A percentile compares a stretch with the other conserved stretches of the same genome.
phyloP scores from a whole-genome alignment of 2,113 vertebrate genomes.

The Mionectes macconnelli region DNA sequence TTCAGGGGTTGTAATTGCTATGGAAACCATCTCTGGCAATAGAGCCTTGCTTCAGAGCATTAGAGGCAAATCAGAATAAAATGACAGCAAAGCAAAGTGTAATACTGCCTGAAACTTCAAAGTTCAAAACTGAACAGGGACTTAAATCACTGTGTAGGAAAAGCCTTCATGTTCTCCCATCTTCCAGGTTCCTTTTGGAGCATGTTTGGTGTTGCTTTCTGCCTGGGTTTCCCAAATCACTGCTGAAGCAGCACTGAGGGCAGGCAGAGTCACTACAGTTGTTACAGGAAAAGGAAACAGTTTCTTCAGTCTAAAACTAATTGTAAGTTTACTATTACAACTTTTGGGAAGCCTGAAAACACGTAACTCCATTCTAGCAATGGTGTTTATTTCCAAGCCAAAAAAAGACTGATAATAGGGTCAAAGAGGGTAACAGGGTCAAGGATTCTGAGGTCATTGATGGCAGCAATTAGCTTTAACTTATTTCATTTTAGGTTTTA shows the following conservation, averaged over 20 bases:
- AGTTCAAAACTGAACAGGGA: not conserved
- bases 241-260: not conserved
- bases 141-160: not conserved
- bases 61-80: slow-evolving; percentile 12
- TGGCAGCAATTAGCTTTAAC: not conserved
- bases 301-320: not conserved
- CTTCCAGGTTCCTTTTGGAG: not conserved
- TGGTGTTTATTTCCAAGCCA: not conserved
- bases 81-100: not conserved
- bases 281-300: not conserved
- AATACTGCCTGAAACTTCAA: not conserved
- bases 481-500: not conserved
- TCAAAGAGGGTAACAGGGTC: not conserved
- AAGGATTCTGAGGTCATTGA: not conserved
- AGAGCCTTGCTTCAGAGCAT: slow-evolving; percentile 17
- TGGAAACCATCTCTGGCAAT: slow-evolving; percentile 36
- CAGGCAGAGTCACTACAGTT: rapidly evolving
- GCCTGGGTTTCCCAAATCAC: not conserved
- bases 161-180: not conserved
- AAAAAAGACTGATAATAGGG: not conserved
- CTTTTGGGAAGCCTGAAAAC: not conserved
- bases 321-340: not conserved
- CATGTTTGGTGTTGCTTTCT: not conserved
- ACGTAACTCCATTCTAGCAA: not conserved
- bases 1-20: slow-evolving; percentile 44